Percentiles rank a stretch among this genome's conserved stretches.
These are phyloP conservation scores for Pseudochirops corinnae DNA, from an alignment of 2,797 vertebrate genomes.

Conservation along the genomic window DNA sequence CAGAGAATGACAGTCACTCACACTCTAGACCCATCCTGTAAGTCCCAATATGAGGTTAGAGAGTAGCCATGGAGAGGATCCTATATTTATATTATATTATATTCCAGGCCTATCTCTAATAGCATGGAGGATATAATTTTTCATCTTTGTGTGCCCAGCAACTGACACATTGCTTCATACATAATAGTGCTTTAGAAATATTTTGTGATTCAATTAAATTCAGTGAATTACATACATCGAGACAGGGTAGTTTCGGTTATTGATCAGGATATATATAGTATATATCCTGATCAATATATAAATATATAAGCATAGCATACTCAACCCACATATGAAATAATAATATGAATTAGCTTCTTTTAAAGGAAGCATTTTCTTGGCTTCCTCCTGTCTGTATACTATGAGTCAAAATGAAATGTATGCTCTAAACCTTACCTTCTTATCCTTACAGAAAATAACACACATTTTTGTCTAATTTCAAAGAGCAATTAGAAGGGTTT, in stretches of 20 bases:
- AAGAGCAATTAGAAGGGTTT: constrained; percentile 23
- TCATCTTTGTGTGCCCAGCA: background rate
- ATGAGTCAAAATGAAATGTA: constrained; percentile 65
- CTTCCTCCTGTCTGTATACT: constrained; percentile 61
- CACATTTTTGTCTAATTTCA: constrained; percentile 53
- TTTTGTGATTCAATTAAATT: background rate
- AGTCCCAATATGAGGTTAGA: background rate
- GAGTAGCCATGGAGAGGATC: background rate
- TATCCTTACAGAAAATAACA: constrained; percentile 42
- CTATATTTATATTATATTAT: background rate
- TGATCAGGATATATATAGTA: constrained; percentile 40
- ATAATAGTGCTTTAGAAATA: background rate
- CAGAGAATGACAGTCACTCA: background rate
- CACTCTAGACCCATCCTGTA: background rate
- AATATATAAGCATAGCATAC: constrained; percentile 53
- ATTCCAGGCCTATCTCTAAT: background rate
- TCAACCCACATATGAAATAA: constrained; percentile 67
- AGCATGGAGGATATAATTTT: background rate
- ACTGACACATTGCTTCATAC: background rate
- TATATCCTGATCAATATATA: background rate
- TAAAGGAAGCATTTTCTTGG: constrained; percentile 70
- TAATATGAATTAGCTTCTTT: constrained; percentile 55
- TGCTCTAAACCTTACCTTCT: constrained; percentile 53
- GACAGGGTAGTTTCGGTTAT: constrained; percentile 60
- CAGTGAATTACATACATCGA: constrained; percentile 6